These are phyloP conservation scores for Callipepla squamata DNA, from an alignment of 2,113 vertebrate species.

Conservation along the genomic window DNA sequence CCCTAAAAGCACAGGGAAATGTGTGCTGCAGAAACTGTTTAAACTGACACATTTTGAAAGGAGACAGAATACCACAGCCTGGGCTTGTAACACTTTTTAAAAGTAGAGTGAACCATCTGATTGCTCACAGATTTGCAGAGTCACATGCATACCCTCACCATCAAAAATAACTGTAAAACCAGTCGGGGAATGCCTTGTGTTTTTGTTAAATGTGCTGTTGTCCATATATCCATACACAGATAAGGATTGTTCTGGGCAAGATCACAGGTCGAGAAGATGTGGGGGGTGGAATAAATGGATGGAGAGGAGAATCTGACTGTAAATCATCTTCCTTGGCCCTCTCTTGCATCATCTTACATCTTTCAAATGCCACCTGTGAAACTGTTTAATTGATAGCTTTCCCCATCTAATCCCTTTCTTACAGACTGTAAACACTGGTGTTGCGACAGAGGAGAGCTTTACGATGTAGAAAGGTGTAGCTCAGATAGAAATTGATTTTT, in stretches of 20 bases:
- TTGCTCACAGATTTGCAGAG: conserved; percentile 12
- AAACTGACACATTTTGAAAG: background rate
- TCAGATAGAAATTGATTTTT: background rate
- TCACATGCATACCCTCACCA: background rate
- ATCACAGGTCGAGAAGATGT: background rate
- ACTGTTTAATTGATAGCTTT: background rate
- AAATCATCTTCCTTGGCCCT: background rate
- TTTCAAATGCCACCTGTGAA: background rate
- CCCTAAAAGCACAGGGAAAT: background rate
- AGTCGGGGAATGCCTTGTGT: background rate
- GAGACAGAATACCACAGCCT: conserved; percentile 6
- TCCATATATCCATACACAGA: fast-evolving
- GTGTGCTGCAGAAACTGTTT: conserved; percentile 8
- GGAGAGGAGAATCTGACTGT: background rate
- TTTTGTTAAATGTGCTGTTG: background rate
- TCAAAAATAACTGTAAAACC: background rate
- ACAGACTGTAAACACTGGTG: background rate
- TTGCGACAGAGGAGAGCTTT: background rate
- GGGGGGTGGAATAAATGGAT: background rate
- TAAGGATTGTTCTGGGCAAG: background rate
- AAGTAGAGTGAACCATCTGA: conserved; percentile 28
- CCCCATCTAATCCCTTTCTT: background rate
- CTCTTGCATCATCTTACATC: background rate
- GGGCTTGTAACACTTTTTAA: conserved; percentile 30
- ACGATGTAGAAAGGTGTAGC: background rate